These are phyloP conservation scores for Theonella swinhoei DNA, from an alignment of 37 sponge, comb jelly and placozoan species.

Conservation along the genomic window DNA sequence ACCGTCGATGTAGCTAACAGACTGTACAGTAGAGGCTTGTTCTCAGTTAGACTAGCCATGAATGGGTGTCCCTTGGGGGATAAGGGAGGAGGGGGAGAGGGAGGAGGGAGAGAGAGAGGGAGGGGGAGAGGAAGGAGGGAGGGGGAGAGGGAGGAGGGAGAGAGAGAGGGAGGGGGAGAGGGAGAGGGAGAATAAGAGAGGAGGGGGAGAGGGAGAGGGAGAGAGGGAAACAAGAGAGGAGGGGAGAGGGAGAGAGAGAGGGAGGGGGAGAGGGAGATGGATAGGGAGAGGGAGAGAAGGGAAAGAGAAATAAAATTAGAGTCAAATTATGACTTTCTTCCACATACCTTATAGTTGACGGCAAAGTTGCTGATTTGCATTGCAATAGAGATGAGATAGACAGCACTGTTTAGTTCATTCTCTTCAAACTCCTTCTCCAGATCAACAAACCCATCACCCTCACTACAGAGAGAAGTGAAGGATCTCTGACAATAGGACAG, in stretches of 20 bases:
- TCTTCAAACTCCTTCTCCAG: conserved; percentile 95
- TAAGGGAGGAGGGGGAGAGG: neutral
- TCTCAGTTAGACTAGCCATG: conserved; percentile 89
- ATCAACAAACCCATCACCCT: conserved; percentile 78
- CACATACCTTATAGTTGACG: conserved; percentile 90
- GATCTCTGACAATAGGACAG: neutral
- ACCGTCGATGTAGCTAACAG: conserved; percentile 53
- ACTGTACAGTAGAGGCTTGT: conserved; percentile 81
- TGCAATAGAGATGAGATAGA: conserved; percentile 92
- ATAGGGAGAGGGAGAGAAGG: too few species aligned
- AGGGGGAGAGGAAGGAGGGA: neutral
- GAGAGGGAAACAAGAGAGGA: neutral
- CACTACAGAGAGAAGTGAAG: conserved; percentile 24
- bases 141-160: too few species aligned
- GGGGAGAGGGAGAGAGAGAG: too few species aligned
- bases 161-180: too few species aligned
- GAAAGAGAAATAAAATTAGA: too few species aligned
- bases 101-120: neutral
- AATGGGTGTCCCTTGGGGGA: conserved; percentile 93
- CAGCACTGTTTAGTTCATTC: conserved; percentile 89
- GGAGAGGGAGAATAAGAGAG: too few species aligned
- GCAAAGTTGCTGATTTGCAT: conserved; percentile 96
- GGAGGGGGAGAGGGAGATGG: too few species aligned
- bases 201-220: neutral
- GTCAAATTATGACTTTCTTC: too few species aligned